A percentile compares a stretch with the other conserved stretches of the same genome.
Conservation (phyloP, 2,888 invertebrate genomes). For the Apodemia hepburni region DNA sequence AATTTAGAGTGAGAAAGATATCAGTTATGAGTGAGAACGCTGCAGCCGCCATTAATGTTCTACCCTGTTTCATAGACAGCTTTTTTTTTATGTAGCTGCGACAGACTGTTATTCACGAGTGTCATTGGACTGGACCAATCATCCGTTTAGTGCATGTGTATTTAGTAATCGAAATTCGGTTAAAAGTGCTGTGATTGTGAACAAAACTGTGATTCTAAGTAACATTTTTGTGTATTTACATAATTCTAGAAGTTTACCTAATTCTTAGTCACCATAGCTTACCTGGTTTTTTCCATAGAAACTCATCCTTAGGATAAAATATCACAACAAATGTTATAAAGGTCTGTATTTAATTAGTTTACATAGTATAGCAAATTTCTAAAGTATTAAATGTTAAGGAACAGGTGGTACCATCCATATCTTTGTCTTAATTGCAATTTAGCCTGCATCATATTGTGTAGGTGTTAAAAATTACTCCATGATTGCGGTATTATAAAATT, state of each 20-base stretch:
- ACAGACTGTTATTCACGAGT: constrained; percentile 39
- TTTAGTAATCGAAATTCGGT: constrained; percentile 39
- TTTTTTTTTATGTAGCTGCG: too few relatives aligned
- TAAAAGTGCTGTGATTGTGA: constrained; percentile 34
- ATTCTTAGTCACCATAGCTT: constrained; percentile 40
- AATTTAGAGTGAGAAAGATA: too few relatives aligned
- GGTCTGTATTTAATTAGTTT: constrained; percentile 49
- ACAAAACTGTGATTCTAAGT: constrained; percentile 35
- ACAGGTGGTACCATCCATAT: constrained; percentile 35
- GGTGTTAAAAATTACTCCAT: constrained; percentile 38
- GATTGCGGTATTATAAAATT: constrained; percentile 29
- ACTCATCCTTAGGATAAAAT: constrained; percentile 49
- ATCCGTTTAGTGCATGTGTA: constrained; percentile 59
- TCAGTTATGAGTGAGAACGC: too few relatives aligned
- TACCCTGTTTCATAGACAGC: too few relatives aligned
- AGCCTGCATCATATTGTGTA: constrained; percentile 46
- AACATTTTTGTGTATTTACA: constrained; percentile 30
- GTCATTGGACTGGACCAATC: constrained; percentile 60
- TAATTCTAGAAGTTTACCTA: constrained; percentile 40
- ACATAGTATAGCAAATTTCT: constrained; percentile 28
- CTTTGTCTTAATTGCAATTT: constrained; percentile 37
- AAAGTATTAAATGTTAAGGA: constrained; percentile 35
- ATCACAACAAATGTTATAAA: constrained; percentile 70
- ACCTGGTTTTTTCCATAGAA: constrained; percentile 39
- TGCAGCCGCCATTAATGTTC: too few relatives aligned